A percentile compares a stretch with the other conserved stretches of the same genome.
phyloP scores from a whole-genome alignment of 2,797 vertebrate genomes.

The Esox masquinongy region DNA sequence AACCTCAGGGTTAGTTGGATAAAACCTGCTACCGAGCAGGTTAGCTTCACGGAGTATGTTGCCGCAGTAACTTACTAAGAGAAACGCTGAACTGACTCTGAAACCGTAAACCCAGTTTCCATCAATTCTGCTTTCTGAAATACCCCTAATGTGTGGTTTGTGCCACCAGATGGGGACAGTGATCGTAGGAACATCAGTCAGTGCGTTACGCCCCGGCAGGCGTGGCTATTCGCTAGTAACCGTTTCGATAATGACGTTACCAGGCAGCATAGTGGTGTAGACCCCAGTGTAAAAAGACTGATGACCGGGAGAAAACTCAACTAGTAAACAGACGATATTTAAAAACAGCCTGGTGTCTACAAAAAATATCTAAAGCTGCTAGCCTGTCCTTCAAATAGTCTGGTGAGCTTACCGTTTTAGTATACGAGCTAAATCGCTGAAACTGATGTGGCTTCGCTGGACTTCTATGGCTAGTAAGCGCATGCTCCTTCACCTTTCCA shows the following conservation, averaged over 20 bases:
- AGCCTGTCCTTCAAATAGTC: not conserved
- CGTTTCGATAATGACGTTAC: constrained; percentile 15
- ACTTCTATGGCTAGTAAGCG: not conserved
- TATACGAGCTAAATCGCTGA: not conserved
- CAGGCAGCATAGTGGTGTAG: constrained; percentile 10
- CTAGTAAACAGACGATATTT: not conserved
- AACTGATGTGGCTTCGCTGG: not conserved
- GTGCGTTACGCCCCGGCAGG: not conserved
- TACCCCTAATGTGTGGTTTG: not conserved
- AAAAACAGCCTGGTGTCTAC: not conserved
- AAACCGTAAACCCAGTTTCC: no score
- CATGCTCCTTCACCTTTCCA: not conserved
- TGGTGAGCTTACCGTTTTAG: not conserved
- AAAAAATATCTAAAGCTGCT: no score
- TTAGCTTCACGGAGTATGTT: no score
- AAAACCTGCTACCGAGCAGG: no score
- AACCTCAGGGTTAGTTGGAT: no score
- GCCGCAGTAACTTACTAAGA: no score
- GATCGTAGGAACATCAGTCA: not conserved
- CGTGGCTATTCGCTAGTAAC: constrained; percentile 23
- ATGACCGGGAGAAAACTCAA: not conserved
- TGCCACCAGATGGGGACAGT: not conserved
- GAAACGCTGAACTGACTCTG: no score
- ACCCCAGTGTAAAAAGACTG: not conserved
- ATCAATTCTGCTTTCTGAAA: no score